Conservation (phyloP, 2,797 vertebrate genomes). For the Scomberomorus guttatus region DNA sequence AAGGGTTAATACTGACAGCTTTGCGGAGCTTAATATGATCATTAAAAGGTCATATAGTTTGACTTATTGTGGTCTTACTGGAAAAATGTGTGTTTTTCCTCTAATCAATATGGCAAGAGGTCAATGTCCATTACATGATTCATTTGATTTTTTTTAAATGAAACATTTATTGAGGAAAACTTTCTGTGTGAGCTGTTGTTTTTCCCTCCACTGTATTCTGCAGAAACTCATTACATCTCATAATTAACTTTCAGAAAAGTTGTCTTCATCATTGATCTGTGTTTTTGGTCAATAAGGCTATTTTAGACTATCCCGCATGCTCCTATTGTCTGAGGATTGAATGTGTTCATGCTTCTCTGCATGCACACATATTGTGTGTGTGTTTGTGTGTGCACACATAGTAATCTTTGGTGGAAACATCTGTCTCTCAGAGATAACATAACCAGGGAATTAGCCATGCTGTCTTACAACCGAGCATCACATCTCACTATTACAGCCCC, state of each 20-base stretch:
- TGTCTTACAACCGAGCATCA: constrained; percentile 78
- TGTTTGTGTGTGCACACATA: constrained; percentile 43
- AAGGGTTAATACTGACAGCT: constrained; percentile 41
- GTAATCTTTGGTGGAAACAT: constrained; percentile 80
- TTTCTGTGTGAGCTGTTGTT: constrained; percentile 31
- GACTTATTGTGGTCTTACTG: constrained; percentile 15
- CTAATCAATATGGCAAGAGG: constrained; percentile 37
- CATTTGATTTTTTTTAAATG: constrained; percentile 36
- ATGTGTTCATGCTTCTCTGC: constrained; percentile 58
- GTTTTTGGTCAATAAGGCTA: constrained; percentile 67
- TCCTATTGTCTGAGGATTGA: constrained; percentile 62
- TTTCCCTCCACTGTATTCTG: constrained; percentile 26
- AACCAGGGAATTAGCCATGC: constrained; percentile 79
- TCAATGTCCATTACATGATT: constrained; percentile 21
- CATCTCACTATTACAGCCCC: constrained; percentile 77
- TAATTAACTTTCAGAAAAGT: constrained; percentile 63
- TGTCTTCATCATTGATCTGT: constrained; percentile 68
- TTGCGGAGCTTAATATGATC: constrained; percentile 42
- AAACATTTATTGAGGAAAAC: constrained; percentile 43
- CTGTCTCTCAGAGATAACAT: constrained; percentile 84
- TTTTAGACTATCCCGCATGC: constrained; percentile 55
- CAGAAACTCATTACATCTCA: constrained; percentile 64
- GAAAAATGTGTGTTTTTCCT: constrained; percentile 16
- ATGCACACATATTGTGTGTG: constrained; percentile 31
- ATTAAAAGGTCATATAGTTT: constrained; percentile 53